Conservation (phyloP, 2,113 vertebrate genomes). For the Dunckerocampus dactyliophorus region DNA sequence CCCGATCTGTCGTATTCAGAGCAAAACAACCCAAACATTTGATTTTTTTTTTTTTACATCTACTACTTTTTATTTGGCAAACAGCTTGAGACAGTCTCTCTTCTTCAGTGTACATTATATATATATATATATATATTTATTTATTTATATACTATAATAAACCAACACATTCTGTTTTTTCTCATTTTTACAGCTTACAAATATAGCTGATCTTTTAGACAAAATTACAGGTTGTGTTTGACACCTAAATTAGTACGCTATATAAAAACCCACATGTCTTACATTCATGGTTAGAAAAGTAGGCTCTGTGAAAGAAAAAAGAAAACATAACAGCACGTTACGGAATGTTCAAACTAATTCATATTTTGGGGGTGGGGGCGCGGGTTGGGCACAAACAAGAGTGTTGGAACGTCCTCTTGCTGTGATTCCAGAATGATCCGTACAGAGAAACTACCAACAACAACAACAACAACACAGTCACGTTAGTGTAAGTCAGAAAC, state of each 20-base stretch:
- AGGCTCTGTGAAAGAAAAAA: constrained; percentile 64
- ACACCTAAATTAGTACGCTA: constrained; percentile 75
- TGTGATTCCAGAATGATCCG: constrained; percentile 49
- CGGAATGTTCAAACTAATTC: constrained; percentile 65
- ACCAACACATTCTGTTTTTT: constrained; percentile 74
- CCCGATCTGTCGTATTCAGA: too few species aligned
- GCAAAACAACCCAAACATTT: background rate
- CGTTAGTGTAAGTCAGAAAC: constrained; percentile 50
- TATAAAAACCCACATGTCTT: constrained; percentile 78
- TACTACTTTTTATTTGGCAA: constrained; percentile 79
- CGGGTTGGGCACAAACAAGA: constrained; percentile 49
- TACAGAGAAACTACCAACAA: constrained; percentile 63
- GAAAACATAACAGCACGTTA: constrained; percentile 64
- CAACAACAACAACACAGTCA: constrained; percentile 66
- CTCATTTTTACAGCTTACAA: constrained; percentile 79
- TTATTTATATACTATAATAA: constrained; percentile 62
- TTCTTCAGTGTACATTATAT: constrained; percentile 75
- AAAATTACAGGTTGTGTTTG: constrained; percentile 75
- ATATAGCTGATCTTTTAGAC: constrained; percentile 81
- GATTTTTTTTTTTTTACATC: constrained; percentile 22
- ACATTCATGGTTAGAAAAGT: constrained; percentile 80
- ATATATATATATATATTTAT: constrained; percentile 21
- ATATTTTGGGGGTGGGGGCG: constrained; percentile 44
- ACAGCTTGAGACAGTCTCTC: constrained; percentile 77
- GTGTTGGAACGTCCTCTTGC: constrained; percentile 42